A percentile compares a stretch with the other conserved stretches of the same genome.
phyloP scores from a whole-genome alignment of 2,113 vertebrate genomes.

The Calonectris borealis region DNA sequence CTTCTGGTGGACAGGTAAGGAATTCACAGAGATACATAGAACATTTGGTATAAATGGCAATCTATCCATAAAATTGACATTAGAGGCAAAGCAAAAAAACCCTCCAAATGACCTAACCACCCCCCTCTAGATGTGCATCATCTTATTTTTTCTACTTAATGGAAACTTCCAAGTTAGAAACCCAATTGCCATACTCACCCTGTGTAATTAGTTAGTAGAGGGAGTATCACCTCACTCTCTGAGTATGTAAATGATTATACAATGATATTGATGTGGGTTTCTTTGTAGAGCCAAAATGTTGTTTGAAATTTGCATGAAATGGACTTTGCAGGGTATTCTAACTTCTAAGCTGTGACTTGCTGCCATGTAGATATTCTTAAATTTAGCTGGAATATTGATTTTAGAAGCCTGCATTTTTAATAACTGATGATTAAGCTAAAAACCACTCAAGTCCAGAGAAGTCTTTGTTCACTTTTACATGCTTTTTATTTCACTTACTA shows the following conservation, averaged over 20 bases:
- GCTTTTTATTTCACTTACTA: not conserved
- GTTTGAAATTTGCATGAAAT: not conserved
- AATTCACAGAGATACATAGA: not conserved
- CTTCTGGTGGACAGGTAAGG: not conserved
- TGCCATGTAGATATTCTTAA: not conserved
- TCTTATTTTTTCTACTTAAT: not conserved
- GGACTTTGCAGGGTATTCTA: not conserved
- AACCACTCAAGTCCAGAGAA: not conserved
- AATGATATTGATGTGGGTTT: not conserved
- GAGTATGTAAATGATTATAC: not conserved
- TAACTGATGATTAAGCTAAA: not conserved
- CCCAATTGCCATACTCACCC: rapidly evolving
- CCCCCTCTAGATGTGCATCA: not conserved
- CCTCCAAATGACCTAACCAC: not conserved
- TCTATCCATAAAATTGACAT: not conserved
- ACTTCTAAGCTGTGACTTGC: not conserved
- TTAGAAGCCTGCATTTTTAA: not conserved
- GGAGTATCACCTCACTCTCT: not conserved
- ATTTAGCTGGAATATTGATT: not conserved
- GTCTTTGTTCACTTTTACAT: not conserved
- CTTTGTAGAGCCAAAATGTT: not conserved
- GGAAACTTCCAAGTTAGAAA: not conserved
- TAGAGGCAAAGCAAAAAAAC: not conserved
- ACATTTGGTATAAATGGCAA: not conserved
- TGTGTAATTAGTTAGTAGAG: not conserved